These are phyloP conservation scores for Sesamia inferens DNA, from an alignment of 2,888 invertebrate genomes.

Conservation along the genomic window DNA sequence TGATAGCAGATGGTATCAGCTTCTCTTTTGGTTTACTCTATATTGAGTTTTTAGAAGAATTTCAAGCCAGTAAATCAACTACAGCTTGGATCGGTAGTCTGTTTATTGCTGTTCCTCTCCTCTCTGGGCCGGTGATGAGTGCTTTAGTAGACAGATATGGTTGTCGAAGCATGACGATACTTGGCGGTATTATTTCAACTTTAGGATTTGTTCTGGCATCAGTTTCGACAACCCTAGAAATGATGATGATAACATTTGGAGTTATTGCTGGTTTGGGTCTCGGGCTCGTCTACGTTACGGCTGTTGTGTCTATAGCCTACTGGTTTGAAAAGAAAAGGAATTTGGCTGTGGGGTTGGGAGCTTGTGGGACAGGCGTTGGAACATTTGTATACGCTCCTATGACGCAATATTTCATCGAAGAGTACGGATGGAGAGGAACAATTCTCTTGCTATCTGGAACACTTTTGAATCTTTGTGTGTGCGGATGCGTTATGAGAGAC, in stretches of 20 bases:
- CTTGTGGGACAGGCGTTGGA: conserved; percentile 97
- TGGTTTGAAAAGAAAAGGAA: conserved; percentile 97
- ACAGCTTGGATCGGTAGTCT: conserved; percentile 97
- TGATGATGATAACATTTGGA: conserved; percentile 96
- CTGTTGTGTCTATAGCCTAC: conserved; percentile 97
- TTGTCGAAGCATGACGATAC: conserved; percentile 94
- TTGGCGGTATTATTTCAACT: conserved; percentile 93
- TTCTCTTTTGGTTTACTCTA: conserved; percentile 98
- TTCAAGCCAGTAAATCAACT: conserved; percentile 94
- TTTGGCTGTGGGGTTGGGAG: conserved; percentile 96
- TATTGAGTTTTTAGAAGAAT: conserved; percentile 95
- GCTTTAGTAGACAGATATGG: conserved; percentile 96
- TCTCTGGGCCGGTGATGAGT: conserved; percentile 95
- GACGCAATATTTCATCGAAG: conserved; percentile 93
- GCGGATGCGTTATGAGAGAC: conserved; percentile 96
- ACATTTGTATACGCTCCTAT: conserved; percentile 97
- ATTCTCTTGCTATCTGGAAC: conserved; percentile 95
- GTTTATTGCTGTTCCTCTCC: conserved; percentile 96
- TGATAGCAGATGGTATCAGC: conserved; percentile 97
- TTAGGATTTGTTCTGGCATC: conserved; percentile 94
- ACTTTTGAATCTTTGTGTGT: conserved; percentile 95
- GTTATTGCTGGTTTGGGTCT: conserved; percentile 95
- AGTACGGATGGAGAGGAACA: conserved; percentile 96
- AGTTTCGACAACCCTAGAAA: conserved; percentile 92
- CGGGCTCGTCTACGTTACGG: conserved; percentile 96